Percentiles rank a stretch among this genome's conserved stretches.
Evolutionary conservation across 2,797 vertebrate genomes (phyloP).

Genomic region (Neosalanx taihuensis): DNA sequence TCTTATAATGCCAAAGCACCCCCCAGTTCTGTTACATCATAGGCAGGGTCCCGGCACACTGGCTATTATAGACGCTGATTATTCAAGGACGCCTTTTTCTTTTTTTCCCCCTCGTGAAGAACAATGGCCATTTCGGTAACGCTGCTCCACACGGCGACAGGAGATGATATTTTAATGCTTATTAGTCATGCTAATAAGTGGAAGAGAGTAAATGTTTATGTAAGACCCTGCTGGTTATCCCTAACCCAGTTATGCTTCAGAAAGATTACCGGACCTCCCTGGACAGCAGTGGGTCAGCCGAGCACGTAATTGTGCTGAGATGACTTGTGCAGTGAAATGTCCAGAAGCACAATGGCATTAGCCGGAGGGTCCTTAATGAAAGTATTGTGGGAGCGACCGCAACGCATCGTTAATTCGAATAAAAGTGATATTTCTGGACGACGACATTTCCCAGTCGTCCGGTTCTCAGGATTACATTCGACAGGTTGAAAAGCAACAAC

Average conservation of each 20-base stretch:
- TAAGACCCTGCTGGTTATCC: slow-evolving; percentile 56
- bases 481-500: too few species aligned
- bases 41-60: slow-evolving; percentile 44
- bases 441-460: neutral
- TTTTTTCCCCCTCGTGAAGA: too few species aligned
- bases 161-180: slow-evolving; percentile 52
- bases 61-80: slow-evolving; percentile 69
- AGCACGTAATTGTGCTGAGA: slow-evolving; percentile 55
- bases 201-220: slow-evolving; percentile 61
- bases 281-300: slow-evolving; percentile 54
- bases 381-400: slow-evolving; percentile 29
- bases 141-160: slow-evolving; percentile 9
- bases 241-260: slow-evolving; percentile 56
- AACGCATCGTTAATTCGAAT: neutral
- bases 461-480: neutral
- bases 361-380: slow-evolving; percentile 23
- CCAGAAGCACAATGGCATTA: slow-evolving; percentile 50
- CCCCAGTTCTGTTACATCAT: slow-evolving; percentile 76
- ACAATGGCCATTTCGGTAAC: slow-evolving; percentile 62
- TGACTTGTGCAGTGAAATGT: slow-evolving; percentile 62
- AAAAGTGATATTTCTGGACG: neutral
- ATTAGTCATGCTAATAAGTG: slow-evolving; percentile 64
- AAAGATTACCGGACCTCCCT: slow-evolving; percentile 42
- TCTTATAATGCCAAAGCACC: slow-evolving; percentile 78
- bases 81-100: slow-evolving; percentile 74